Evolutionary conservation across 2,888 invertebrate species (phyloP).

Genomic region (Pyrrhosoma nymphula): DNA sequence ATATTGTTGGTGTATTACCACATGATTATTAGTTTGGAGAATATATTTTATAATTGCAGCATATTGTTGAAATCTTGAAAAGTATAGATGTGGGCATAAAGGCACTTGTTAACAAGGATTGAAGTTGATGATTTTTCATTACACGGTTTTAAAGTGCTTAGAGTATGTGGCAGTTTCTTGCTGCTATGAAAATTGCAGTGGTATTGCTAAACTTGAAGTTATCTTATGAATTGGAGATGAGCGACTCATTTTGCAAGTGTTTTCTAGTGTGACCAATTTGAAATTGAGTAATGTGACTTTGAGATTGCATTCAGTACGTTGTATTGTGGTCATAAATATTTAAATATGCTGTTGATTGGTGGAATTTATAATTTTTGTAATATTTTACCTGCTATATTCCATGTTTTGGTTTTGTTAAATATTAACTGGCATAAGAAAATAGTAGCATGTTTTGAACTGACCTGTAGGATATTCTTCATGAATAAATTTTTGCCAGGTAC

Average conservation of each 20-base stretch:
- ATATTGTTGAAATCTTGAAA: constrained; percentile 54
- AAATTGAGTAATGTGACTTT: constrained; percentile 7
- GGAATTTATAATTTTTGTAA: constrained; percentile 28
- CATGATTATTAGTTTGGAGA: constrained; percentile 60
- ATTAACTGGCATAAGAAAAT: constrained; percentile 33
- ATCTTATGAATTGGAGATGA: background rate
- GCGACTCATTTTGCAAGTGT: background rate
- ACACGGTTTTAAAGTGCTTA: background rate
- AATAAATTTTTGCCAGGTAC: constrained; percentile 25
- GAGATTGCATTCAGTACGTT: background rate
- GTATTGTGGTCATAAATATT: constrained; percentile 11
- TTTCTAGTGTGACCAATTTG: background rate
- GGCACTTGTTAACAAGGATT: constrained; percentile 55
- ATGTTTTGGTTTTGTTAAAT: constrained; percentile 39
- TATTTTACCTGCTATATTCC: constrained; percentile 27
- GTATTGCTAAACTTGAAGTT: background rate
- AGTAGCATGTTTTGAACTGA: constrained; percentile 13
- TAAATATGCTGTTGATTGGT: background rate
- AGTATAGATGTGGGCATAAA: constrained; percentile 46
- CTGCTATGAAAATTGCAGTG: background rate
- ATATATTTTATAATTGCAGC: constrained; percentile 59
- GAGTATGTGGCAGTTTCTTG: background rate
- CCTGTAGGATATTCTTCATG: constrained; percentile 18
- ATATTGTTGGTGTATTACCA: constrained; percentile 59
- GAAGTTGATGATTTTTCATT: constrained; percentile 44